These are phyloP conservation scores for Esox niger DNA, from an alignment of 2,113 vertebrate genomes.

Conservation along the genomic window DNA sequence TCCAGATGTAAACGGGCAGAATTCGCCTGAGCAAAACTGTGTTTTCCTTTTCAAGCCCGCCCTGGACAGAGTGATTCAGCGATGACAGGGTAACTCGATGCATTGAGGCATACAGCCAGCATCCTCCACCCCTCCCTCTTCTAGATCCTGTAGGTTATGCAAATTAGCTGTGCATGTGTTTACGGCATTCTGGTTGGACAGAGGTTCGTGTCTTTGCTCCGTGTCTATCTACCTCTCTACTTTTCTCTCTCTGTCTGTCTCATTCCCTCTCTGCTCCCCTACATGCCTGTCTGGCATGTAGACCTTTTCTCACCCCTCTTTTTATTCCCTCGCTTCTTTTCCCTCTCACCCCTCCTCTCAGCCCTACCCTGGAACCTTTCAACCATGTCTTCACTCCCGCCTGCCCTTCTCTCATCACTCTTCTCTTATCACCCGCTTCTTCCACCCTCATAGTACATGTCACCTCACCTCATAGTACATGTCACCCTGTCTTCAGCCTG, in stretches of 20 bases:
- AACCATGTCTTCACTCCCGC: neutral
- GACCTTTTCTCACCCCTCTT: constrained; percentile 27
- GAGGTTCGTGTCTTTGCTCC: too few species aligned
- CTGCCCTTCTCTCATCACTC: neutral
- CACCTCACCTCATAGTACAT: too few species aligned
- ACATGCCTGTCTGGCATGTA: constrained; percentile 18
- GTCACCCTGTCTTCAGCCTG: neutral
- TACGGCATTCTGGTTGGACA: too few species aligned
- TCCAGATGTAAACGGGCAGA: constrained; percentile 42
- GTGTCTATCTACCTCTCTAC: constrained; percentile 25
- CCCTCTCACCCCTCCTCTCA: too few species aligned
- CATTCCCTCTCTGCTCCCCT: constrained; percentile 44
- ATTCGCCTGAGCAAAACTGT: neutral
- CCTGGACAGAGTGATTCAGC: constrained; percentile 53
- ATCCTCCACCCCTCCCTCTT: too few species aligned
- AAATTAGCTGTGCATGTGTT: too few species aligned
- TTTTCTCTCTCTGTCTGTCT: constrained; percentile 32
- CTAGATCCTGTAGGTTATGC: too few species aligned
- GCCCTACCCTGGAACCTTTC: constrained; percentile 9
- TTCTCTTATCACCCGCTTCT: neutral
- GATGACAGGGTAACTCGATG: constrained; percentile 43
- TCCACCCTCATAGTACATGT: neutral
- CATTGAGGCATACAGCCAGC: constrained; percentile 39
- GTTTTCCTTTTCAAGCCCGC: constrained; percentile 40
- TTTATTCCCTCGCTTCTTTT: neutral